Evolutionary conservation across 2,113 vertebrate genomes (phyloP), one percentile per base, ranked within the genome.

Genomic region (Cavia aperea): DNA sequence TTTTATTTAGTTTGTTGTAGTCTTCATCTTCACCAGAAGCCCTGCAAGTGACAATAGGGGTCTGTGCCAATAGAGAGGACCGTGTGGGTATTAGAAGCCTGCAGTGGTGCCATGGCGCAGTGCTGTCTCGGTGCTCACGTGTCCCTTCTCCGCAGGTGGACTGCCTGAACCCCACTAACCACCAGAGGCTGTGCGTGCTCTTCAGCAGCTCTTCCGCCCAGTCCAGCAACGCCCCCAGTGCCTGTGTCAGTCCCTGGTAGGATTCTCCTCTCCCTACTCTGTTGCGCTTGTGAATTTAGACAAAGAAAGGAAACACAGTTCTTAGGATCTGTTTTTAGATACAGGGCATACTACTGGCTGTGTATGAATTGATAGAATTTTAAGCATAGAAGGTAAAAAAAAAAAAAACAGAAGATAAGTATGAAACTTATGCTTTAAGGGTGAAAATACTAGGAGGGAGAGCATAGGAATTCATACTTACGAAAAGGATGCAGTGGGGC

Each of bases 191-290:
- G 8, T 99, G 99, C 15, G 99, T 99, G 84, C 98, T 99, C 96
- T 99, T 99, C 97, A 99, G 99, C 97, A 99, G 99, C 95, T 99
- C 98, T 4, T 99, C 99, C 1, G 95, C 98, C 78, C 98, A 99
- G 93, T 99, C 99, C 96, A 99, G 97, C 98, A 99, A 99, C 6
- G 98, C 99, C 7, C 99, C 99, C 62, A 99, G 99, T 97, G 98
- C 98, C 96, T 99, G 99, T 43, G 99, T 99, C 97, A 99, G 99
- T 92, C 99, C 99, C 0, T 99, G 99, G 99, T 99, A 98, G 97
- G 97, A 89, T 54, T 93, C 81, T 56, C 58, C 51, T 58, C 31
- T 36, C 46, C 33, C 2, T 58, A 14, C 1, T 1, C 66, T 68
- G 0, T 36, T 77, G 18, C 1, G 33, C 72, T 88, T 54, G 9